phyloP scores from a whole-genome alignment of 1,140 invertebrate species.

The Orchestia grillus region DNA sequence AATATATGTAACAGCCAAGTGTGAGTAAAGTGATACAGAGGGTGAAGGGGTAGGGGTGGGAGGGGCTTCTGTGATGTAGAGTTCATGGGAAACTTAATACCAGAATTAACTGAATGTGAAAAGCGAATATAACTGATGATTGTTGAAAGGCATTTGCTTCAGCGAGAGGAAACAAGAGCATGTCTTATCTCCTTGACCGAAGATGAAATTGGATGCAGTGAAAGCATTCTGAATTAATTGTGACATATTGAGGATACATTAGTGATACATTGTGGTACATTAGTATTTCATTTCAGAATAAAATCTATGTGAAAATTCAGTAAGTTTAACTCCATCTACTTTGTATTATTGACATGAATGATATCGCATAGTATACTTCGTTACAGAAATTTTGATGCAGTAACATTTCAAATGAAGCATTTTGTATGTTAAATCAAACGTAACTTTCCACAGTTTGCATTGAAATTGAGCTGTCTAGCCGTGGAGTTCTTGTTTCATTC shows the following conservation, averaged over 20 bases:
- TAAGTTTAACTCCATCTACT: background rate
- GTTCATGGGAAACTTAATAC: background rate
- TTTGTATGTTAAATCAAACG: background rate
- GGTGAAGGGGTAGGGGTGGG: background rate
- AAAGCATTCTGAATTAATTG: background rate
- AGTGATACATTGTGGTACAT: too few relatives aligned
- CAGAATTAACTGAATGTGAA: too few relatives aligned
- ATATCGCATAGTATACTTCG: background rate
- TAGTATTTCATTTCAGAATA: background rate
- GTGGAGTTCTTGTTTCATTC: background rate
- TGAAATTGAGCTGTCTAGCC: background rate
- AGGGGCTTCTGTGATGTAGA: background rate
- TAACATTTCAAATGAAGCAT: background rate
- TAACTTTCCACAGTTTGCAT: background rate
- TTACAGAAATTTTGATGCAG: background rate
- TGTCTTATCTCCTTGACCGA: background rate
- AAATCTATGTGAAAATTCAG: background rate
- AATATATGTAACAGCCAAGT: too few relatives aligned
- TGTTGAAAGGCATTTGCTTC: background rate
- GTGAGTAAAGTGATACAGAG: too few relatives aligned
- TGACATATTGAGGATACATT: background rate
- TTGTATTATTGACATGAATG: background rate
- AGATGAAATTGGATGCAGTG: background rate
- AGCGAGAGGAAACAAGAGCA: background rate
- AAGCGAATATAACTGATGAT: too few relatives aligned